Evolutionary conservation across 2,797 vertebrate species (phyloP).

Genomic region (Knipowitschia caucasica): DNA sequence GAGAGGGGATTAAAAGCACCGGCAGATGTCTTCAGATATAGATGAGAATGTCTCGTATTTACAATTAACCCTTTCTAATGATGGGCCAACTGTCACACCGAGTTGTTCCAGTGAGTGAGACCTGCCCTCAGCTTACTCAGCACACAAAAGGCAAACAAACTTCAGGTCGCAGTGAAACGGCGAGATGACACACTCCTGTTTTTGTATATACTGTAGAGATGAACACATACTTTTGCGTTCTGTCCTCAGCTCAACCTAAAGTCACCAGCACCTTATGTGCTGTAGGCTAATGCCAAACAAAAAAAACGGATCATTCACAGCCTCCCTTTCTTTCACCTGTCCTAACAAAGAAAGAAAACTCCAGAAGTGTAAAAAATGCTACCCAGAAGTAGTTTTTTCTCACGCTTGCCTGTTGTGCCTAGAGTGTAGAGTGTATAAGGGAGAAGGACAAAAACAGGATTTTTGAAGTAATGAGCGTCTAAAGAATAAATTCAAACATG

Average conservation of each 20-base stretch:
- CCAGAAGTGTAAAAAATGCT: background rate
- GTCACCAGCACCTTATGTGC: constrained; percentile 8
- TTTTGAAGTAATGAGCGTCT: no score
- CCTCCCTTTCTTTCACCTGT: background rate
- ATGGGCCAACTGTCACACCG: constrained; percentile 58
- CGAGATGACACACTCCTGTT: constrained; percentile 30
- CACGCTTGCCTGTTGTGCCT: background rate
- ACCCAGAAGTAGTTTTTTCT: background rate
- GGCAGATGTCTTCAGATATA: constrained; percentile 68
- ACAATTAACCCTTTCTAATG: constrained; percentile 57
- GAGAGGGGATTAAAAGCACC: constrained; percentile 75
- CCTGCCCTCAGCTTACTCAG: constrained; percentile 38
- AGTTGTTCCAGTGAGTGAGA: constrained; percentile 11
- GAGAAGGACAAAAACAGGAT: no score
- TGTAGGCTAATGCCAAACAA: background rate
- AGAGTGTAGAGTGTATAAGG: no score
- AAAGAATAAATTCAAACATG: no score
- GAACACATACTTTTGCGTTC: constrained; percentile 18
- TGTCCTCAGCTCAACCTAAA: constrained; percentile 8
- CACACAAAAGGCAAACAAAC: constrained; percentile 32
- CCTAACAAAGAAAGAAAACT: background rate
- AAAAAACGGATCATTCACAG: background rate
- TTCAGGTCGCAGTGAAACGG: constrained; percentile 31
- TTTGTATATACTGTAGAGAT: constrained; percentile 23
- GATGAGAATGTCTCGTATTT: constrained; percentile 50